A percentile compares a stretch with the other conserved stretches of the same genome.
Evolutionary conservation across 2,888 invertebrate species (phyloP).

Genomic region (Phortica magna): DNA sequence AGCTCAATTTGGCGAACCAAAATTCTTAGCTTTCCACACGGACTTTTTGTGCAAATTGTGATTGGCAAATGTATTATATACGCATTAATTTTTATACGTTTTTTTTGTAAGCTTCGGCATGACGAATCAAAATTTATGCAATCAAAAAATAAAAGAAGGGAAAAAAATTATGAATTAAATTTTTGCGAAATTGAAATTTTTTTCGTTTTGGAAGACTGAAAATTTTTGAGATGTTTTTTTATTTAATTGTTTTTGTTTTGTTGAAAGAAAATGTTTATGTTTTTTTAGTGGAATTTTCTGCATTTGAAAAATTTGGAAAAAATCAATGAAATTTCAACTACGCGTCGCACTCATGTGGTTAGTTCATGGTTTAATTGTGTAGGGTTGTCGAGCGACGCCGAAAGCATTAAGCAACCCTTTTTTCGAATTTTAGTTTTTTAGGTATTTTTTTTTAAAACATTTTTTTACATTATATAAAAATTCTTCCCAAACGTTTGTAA

Average conservation of each 20-base stretch:
- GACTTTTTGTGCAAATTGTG: conserved; percentile 38
- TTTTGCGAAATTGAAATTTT: conserved; percentile 39
- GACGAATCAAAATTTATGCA: conserved; percentile 13
- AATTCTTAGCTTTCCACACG: conserved; percentile 19
- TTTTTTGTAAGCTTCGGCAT: background rate
- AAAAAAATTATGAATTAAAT: conserved; percentile 40
- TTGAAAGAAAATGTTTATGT: background rate
- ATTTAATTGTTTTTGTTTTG: background rate
- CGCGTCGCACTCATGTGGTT: too few species aligned
- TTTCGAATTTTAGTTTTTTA: conserved; percentile 26
- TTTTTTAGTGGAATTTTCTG: conserved; percentile 22
- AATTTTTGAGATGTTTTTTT: conserved; percentile 27
- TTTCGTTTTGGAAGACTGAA: conserved; percentile 31
- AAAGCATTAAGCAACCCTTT: background rate
- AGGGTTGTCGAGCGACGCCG: background rate
- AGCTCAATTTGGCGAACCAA: conserved; percentile 19
- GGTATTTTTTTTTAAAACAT: background rate
- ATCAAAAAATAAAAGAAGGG: conserved; percentile 18
- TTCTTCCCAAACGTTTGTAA: conserved; percentile 28
- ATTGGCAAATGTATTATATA: conserved; percentile 33
- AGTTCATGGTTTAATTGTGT: background rate
- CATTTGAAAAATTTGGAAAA: background rate
- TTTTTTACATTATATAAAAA: conserved; percentile 8
- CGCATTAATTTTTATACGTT: background rate
- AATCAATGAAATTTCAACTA: background rate